A percentile compares a stretch with the other conserved stretches of the same genome.
These are phyloP conservation scores for Heliconius hortense DNA, from an alignment of 2,888 invertebrate species.

Conservation along the genomic window DNA sequence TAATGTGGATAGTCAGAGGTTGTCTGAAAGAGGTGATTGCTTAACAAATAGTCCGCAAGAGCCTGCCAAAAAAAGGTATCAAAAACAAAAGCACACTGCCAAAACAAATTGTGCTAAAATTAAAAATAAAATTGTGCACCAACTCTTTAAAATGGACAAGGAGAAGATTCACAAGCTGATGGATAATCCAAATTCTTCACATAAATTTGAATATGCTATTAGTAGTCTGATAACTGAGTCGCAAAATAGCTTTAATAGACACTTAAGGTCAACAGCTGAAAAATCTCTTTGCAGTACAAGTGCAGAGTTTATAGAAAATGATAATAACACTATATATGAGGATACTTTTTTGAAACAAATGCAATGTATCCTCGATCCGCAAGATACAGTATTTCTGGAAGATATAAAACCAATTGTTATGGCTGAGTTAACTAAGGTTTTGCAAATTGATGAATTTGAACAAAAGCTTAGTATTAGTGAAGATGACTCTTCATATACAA, in stretches of 20 bases:
- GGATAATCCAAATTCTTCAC: conserved; percentile 76
- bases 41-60: conserved; percentile 52
- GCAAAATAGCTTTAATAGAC: conserved; percentile 73
- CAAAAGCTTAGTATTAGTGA: conserved; percentile 52
- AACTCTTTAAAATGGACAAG: conserved; percentile 78
- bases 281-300: conserved; percentile 68
- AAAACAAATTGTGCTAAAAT: conserved; percentile 69
- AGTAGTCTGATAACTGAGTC: conserved; percentile 77
- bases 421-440: conserved; percentile 81
- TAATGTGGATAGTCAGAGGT: conserved; percentile 47
- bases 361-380: conserved; percentile 82
- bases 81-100: conserved; percentile 54
- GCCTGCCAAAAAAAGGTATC: conserved; percentile 56
- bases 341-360: conserved; percentile 88
- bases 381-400: conserved; percentile 79
- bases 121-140: conserved; percentile 75
- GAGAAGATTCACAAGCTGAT: conserved; percentile 74
- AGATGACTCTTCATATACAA: conserved; percentile 44
- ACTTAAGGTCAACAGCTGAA: conserved; percentile 73
- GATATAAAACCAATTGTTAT: conserved; percentile 83
- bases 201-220: conserved; percentile 79
- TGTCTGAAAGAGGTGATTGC: conserved; percentile 42
- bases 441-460: conserved; percentile 72
- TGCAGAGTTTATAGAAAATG: conserved; percentile 81
- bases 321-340: conserved; percentile 85